A percentile compares a stretch with the other conserved stretches of the same genome.
phyloP scores from a whole-genome alignment of 2,888 invertebrate genomes.

The Homarus gammarus region DNA sequence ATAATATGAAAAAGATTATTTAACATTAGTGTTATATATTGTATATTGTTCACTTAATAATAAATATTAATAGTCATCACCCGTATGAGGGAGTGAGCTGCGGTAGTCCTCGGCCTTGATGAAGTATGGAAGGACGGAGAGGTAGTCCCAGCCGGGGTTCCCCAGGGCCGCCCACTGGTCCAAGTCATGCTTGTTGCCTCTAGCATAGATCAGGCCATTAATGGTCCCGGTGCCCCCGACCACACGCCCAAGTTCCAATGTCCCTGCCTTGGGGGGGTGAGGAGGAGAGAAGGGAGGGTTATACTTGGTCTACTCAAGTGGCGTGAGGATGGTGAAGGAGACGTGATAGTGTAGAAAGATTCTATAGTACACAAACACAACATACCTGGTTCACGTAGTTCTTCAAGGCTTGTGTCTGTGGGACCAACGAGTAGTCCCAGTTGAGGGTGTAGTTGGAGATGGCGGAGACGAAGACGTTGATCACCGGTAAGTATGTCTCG shows the following conservation, averaged over 20 bases:
- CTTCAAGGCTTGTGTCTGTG: slow-evolving; percentile 10
- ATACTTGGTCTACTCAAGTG: too few relatives aligned
- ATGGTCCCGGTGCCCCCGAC: slow-evolving; percentile 40
- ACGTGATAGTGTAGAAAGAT: too few relatives aligned
- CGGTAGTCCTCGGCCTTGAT: slow-evolving; percentile 51
- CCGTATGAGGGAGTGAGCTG: slow-evolving; percentile 79
- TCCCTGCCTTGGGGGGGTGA: slow-evolving; percentile 86
- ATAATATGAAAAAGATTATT: too few relatives aligned
- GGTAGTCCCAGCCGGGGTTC: slow-evolving; percentile 63
- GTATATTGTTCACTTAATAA: too few relatives aligned
- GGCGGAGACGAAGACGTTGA: background rate
- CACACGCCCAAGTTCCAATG: slow-evolving; percentile 87
- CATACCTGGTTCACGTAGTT: slow-evolving; percentile 16
- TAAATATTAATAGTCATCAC: slow-evolving; percentile 14
- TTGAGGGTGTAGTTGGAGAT: background rate
- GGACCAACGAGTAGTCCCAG: background rate
- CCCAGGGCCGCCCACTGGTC: slow-evolving; percentile 55
- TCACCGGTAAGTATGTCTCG: slow-evolving; percentile 7
- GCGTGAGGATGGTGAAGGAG: too few relatives aligned
- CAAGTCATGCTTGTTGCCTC: slow-evolving; percentile 55
- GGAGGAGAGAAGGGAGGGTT: too few relatives aligned
- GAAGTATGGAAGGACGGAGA: slow-evolving; percentile 56
- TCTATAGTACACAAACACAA: too few relatives aligned
- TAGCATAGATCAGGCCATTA: slow-evolving; percentile 32
- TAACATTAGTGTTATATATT: too few relatives aligned